These are phyloP conservation scores for Thalassophryne amazonica DNA, from an alignment of 2,797 vertebrate genomes.

Conservation along the genomic window DNA sequence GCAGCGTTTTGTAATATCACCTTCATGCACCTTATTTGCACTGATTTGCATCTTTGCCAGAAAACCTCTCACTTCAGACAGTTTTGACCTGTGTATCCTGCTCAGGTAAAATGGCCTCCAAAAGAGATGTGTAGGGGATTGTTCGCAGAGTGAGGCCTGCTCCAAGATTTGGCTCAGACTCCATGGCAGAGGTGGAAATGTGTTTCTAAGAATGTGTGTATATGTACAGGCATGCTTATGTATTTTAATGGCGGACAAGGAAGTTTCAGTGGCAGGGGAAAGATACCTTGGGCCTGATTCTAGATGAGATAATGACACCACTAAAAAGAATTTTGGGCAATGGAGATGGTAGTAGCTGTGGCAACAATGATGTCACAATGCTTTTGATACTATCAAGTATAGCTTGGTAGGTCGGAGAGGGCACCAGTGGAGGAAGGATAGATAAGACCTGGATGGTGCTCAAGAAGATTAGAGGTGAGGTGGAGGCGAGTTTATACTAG, in stretches of 20 bases:
- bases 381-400: slow-evolving; percentile 30
- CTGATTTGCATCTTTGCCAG: too few species aligned
- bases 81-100: slow-evolving; percentile 4
- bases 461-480: slow-evolving; percentile 11
- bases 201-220: slow-evolving; percentile 1
- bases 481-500: slow-evolving; percentile 43
- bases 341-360: slow-evolving; percentile 58
- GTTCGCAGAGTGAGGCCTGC: slow-evolving; percentile 39
- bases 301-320: slow-evolving; percentile 64
- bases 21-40: too few species aligned
- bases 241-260: slow-evolving; percentile 19
- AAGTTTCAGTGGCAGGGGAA: slow-evolving; percentile 26
- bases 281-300: slow-evolving; percentile 56
- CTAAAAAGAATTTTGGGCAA: slow-evolving; percentile 59
- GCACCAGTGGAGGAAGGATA: slow-evolving; percentile 2
- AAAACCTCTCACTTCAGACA: too few species aligned
- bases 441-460: slow-evolving; percentile 24
- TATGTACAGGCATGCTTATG: slow-evolving; percentile 14
- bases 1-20: too few species aligned
- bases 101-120: slow-evolving; percentile 48
- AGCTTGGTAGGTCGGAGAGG: slow-evolving; percentile 32
- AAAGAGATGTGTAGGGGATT: slow-evolving; percentile 50
- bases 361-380: slow-evolving; percentile 68
- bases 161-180: slow-evolving; percentile 41
- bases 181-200: slow-evolving; percentile 17